Evolutionary conservation across 2,113 vertebrate genomes (phyloP).

Genomic region (Myiagra hebetior): DNA sequence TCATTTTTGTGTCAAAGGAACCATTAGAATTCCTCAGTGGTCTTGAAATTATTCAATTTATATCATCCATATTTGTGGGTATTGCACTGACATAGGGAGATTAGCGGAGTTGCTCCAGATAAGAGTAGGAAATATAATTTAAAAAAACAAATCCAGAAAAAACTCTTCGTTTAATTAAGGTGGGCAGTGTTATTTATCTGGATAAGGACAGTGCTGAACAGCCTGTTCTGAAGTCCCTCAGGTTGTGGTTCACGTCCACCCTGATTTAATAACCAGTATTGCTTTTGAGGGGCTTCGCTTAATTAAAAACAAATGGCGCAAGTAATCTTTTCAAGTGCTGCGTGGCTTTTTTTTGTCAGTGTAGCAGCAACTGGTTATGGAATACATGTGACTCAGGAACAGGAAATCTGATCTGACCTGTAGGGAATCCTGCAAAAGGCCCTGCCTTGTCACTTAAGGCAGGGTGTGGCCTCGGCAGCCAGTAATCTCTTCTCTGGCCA

Average conservation of each 20-base stretch:
- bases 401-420: background rate
- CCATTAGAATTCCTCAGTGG: background rate
- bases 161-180: background rate
- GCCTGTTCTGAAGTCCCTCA: background rate
- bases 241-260: background rate
- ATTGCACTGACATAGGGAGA: background rate
- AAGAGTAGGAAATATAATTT: background rate
- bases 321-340: background rate
- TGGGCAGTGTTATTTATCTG: background rate
- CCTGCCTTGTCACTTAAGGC: background rate
- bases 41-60: background rate
- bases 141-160: background rate
- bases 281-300: background rate
- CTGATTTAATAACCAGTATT: background rate
- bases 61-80: accelerated
- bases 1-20: background rate
- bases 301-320: background rate
- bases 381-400: background rate
- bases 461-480: background rate
- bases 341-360: background rate
- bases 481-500: background rate
- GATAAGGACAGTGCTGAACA: background rate
- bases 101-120: background rate
- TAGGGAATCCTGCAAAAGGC: background rate
- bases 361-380: background rate